Evolutionary conservation across 2,113 vertebrate species (phyloP), one percentile per base, ranked within the genome.

Genomic region (Megaleporinus macrocephalus): DNA sequence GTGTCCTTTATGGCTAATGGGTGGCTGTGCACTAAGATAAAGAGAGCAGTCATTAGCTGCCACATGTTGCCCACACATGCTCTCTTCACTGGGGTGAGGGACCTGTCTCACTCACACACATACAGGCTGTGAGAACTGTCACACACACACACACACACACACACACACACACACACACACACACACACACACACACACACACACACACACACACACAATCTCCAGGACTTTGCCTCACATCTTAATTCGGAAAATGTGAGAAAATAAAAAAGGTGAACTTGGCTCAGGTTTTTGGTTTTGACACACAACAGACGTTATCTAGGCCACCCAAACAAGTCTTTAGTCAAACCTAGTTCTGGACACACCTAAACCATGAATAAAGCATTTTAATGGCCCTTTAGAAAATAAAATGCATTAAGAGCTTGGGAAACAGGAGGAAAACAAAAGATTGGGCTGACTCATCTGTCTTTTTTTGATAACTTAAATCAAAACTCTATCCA

Each of bases 41-140:
- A 82, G 44, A 79, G 57, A 69, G 66, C 73, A 80, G 75, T 86
- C 87, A 86, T 81, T 70, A 63, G 33, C 18, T 66, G 18, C 72
- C 73, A 74, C 82, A 70, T 76, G 79, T 84, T 65, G 51, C 81
- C 65, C 76, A 80, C 75, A 79, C 71, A 74, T 55, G 65, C 16
- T 65, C 62, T 68, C 24, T 29, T 75, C n/a, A 41, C 51, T 36
- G 62, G 70, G 71, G 29, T 65, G 24, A 76, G 47, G 41, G 36
- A 49, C n/a, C 20, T n/a, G 24, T 3, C 20, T 1, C 20, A 47
- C 22, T 5, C 44, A 18, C n/a, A n/a, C n/a, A n/a, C n/a, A n/a
- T n/a, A n/a, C n/a, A n/a, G n/a, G n/a, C 57, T 62, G 33, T 27
- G 57, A 15, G 59, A 49, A 20, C n/a, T 61, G 57, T 26, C 55